Conservation (phyloP, 2,888 invertebrate species). For the Ormyrus thymus region DNA sequence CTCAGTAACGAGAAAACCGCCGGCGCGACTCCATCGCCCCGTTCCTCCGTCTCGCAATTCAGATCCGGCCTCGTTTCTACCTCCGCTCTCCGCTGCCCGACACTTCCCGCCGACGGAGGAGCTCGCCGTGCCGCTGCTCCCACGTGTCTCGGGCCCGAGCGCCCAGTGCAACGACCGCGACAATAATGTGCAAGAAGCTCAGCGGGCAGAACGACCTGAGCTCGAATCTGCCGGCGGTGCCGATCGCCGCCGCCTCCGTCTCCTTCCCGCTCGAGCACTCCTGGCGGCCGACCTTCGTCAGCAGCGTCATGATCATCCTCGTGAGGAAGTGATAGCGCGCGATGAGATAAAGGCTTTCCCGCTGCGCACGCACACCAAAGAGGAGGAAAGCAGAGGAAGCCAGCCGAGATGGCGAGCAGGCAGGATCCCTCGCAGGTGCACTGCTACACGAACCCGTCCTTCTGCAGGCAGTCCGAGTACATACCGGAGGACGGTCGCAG, state of each 20-base stretch:
- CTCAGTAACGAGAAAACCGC: constrained; percentile 51
- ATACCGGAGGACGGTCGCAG: constrained; percentile 74
- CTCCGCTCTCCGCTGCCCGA: no score
- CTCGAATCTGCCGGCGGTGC: constrained; percentile 11
- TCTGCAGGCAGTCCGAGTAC: constrained; percentile 86
- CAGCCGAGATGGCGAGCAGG: constrained; percentile 60
- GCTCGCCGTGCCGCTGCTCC: neutral
- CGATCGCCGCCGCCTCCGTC: constrained; percentile 51
- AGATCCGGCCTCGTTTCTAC: no score
- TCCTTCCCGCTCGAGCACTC: constrained; percentile 63
- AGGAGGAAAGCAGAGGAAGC: constrained; percentile 60
- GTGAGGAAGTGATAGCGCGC: constrained; percentile 52
- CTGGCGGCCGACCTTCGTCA: constrained; percentile 65
- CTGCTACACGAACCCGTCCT: constrained; percentile 88
- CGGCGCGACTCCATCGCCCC: constrained; percentile 29
- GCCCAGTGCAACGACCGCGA: neutral
- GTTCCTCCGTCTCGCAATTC: no score
- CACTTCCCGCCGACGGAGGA: no score
- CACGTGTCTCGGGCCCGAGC: no score
- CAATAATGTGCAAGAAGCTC: constrained; percentile 45
- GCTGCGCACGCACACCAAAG: constrained; percentile 10
- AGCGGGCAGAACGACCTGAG: constrained; percentile 16
- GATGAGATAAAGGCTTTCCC: neutral
- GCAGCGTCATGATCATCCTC: constrained; percentile 64
- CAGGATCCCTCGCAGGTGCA: constrained; percentile 68